Percentiles rank a stretch among this genome's conserved stretches.
phyloP scores from a whole-genome alignment of 2,888 invertebrate genomes.

The Odiellus spinosus region DNA sequence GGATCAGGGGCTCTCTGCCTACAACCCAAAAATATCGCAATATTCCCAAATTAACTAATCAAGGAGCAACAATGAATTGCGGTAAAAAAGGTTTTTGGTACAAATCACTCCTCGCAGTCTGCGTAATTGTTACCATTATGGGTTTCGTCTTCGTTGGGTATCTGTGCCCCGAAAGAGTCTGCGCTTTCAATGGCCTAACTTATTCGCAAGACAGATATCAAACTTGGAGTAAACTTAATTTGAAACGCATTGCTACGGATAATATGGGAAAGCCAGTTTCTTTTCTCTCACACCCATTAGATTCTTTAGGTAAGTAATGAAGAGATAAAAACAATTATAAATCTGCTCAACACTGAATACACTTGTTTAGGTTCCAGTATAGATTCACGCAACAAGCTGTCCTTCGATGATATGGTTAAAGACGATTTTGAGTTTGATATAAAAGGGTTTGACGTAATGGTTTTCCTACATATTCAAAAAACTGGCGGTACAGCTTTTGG shows the following conservation, averaged over 20 bases:
- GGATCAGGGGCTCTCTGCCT: too few species aligned
- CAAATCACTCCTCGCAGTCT: too few species aligned
- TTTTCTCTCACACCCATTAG: constrained; percentile 16
- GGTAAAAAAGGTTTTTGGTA: too few species aligned
- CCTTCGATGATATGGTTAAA: constrained; percentile 15
- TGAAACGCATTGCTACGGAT: constrained; percentile 14
- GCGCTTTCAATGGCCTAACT: constrained; percentile 14
- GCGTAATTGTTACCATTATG: too few species aligned
- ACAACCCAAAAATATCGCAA: too few species aligned
- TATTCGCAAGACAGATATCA: constrained; percentile 10
- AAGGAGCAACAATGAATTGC: too few species aligned
- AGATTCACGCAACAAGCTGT: constrained; percentile 9
- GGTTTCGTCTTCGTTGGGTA: constrained; percentile 3
- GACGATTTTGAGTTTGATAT: constrained; percentile 18
- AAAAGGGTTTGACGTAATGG: constrained; percentile 80
- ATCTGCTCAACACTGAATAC: too few species aligned
- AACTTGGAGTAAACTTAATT: constrained; percentile 8
- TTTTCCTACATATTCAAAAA: constrained; percentile 96
- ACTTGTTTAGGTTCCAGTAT: too few species aligned
- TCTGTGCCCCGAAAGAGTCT: constrained; percentile 18
- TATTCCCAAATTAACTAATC: too few species aligned
- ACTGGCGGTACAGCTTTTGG: constrained; percentile 97
- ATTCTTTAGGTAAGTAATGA: neutral
- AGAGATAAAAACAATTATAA: too few species aligned
- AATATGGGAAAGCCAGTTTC: constrained; percentile 18